A percentile compares a stretch with the other conserved stretches of the same genome.
Evolutionary conservation across 2,797 vertebrate species (phyloP).

Genomic region (Chloroceryle amazona): DNA sequence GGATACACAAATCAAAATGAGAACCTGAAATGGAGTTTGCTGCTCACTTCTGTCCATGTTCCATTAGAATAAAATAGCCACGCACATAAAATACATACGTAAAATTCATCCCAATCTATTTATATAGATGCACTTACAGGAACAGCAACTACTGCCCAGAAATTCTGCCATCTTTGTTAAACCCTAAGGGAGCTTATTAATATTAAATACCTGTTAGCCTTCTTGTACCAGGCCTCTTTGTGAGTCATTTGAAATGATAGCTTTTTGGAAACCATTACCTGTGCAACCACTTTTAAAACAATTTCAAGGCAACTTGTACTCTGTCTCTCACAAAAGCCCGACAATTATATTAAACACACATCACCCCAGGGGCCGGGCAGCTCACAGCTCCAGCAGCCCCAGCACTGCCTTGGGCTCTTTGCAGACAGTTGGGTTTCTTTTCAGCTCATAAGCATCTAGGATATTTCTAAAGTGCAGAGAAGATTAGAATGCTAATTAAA

Average conservation of each 20-base stretch:
- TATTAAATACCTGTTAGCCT: not conserved
- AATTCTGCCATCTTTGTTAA: not conserved
- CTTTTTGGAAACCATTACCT: not conserved
- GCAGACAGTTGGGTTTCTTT: not conserved
- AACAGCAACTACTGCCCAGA: not conserved
- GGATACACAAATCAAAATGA: not conserved
- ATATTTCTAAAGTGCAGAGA: not conserved
- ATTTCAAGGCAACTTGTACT: not conserved
- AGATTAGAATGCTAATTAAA: conserved; percentile 19
- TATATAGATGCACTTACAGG: not conserved
- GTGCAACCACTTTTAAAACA: not conserved
- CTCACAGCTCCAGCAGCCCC: not conserved
- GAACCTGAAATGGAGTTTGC: not conserved
- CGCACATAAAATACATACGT: not conserved
- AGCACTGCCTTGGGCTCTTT: not conserved
- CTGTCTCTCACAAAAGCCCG: not conserved
- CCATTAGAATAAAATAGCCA: not conserved
- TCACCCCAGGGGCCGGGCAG: not conserved
- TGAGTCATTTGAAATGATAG: not conserved
- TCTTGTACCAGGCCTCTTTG: not conserved
- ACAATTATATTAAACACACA: not conserved
- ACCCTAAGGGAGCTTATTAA: not conserved
- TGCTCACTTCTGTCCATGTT: not conserved
- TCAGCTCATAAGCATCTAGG: not conserved
- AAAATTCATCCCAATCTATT: not conserved